phyloP scores from a whole-genome alignment of 2,113 vertebrate species.

The Chlamydotis undulata region DNA sequence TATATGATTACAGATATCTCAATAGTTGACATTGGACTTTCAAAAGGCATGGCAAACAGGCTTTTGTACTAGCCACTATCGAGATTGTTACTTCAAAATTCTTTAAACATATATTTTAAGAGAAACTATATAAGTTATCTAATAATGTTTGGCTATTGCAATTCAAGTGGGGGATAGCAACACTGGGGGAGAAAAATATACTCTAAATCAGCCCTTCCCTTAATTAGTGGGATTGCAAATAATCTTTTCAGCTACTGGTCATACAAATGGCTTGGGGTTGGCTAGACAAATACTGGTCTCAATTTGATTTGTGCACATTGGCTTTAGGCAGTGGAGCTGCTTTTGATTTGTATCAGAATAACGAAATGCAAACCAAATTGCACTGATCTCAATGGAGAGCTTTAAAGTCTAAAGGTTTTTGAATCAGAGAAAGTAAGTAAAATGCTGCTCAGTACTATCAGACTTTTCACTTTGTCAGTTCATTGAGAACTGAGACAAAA shows the following conservation, averaged over 20 bases:
- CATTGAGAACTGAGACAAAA: not conserved
- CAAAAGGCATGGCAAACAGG: not conserved
- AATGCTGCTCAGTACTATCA: not conserved
- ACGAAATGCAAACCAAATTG: not conserved
- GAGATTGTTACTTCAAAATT: not conserved
- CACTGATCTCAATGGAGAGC: not conserved
- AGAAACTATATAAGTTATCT: not conserved
- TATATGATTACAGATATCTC: not conserved
- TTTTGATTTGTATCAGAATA: not conserved
- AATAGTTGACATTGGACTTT: not conserved
- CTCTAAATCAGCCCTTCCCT: not conserved
- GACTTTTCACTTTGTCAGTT: not conserved
- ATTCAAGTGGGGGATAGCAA: not conserved
- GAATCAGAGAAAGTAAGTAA: not conserved
- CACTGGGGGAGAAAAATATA: not conserved
- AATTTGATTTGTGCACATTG: not conserved
- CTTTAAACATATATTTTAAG: not conserved
- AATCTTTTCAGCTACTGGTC: not conserved
- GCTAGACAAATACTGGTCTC: not conserved
- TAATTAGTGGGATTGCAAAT: not conserved
- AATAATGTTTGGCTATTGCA: not conserved
- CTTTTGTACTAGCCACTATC: not conserved
- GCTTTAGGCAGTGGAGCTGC: not conserved
- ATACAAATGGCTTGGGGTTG: not conserved
- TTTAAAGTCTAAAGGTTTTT: not conserved